Conservation (phyloP, 2,797 vertebrate species). For the Macrochelys suwanniensis region DNA sequence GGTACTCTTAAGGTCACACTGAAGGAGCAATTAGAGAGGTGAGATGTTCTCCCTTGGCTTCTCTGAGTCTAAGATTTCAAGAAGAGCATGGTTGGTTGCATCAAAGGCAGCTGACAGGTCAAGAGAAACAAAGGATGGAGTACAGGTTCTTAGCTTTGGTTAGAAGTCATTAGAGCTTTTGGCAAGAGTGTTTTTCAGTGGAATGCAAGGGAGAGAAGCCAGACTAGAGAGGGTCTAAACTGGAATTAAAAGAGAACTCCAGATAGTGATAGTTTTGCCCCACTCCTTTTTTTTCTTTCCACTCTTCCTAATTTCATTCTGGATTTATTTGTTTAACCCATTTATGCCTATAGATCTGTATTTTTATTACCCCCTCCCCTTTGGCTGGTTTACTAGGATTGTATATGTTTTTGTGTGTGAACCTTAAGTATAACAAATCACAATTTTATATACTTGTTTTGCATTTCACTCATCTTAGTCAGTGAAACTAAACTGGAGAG, state of each 20-base stretch:
- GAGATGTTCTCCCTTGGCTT: too few relatives aligned
- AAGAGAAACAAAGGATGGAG: too few relatives aligned
- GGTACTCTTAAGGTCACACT: too few relatives aligned
- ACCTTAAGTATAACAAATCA: background rate
- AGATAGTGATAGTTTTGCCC: too few relatives aligned
- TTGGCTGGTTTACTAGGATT: background rate
- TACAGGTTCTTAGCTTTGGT: too few relatives aligned
- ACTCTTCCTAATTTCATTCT: background rate
- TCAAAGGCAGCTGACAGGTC: too few relatives aligned
- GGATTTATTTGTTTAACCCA: background rate
- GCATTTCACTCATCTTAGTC: background rate
- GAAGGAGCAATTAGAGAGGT: too few relatives aligned
- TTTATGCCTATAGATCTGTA: background rate
- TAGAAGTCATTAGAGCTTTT: background rate
- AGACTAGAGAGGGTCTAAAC: background rate
- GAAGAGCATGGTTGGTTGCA: too few relatives aligned
- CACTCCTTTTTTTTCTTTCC: background rate
- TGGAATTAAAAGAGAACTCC: background rate
- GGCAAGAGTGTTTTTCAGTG: background rate
- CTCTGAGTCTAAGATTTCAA: too few relatives aligned
- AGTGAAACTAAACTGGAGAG: rapidly evolving
- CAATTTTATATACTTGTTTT: background rate
- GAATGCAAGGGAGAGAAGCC: background rate
- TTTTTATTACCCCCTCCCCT: background rate
- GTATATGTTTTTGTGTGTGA: background rate